Conservation (phyloP, 2,797 vertebrate species). For the Simalia tracyae region DNA sequence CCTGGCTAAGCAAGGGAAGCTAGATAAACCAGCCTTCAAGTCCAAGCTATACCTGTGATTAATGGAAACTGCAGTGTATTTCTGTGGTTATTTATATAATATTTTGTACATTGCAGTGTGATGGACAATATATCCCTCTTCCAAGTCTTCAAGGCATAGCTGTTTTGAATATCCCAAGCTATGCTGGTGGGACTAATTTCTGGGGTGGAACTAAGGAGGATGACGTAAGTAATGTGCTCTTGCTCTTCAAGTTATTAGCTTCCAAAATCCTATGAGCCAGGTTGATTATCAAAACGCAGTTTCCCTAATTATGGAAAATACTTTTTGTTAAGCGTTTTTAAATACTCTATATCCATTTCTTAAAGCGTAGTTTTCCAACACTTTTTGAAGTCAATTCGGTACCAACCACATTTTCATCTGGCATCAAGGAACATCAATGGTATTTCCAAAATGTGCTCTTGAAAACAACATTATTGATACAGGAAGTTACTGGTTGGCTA, state of each 20-base stretch:
- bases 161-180: conserved; percentile 96
- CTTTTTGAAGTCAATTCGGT: not conserved
- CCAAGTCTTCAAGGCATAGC: conserved; percentile 96
- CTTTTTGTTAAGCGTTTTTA: not conserved
- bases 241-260: conserved; percentile 19
- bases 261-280: not conserved
- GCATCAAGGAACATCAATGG: not conserved
- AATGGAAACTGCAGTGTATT: conserved; percentile 29
- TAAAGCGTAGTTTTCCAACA: not conserved
- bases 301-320: not conserved
- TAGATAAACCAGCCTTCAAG: not conserved
- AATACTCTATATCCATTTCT: not conserved
- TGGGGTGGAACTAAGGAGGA: conserved; percentile 99
- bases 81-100: conserved; percentile 27
- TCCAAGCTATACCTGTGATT: not conserved
- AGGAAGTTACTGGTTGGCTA: too few species aligned
- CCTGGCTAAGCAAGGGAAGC: not conserved
- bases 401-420: not conserved
- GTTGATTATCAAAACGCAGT: not conserved
- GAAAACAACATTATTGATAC: too few species aligned
- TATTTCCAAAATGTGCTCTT: too few species aligned
- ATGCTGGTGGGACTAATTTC: conserved; percentile 97
- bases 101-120: conserved; percentile 82
- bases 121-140: conserved; percentile 97
- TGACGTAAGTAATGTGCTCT: conserved; percentile 82